Percentiles rank a stretch among this genome's conserved stretches.
Conservation (phyloP, 2,888 invertebrate genomes). For the Oligia latruncula region DNA sequence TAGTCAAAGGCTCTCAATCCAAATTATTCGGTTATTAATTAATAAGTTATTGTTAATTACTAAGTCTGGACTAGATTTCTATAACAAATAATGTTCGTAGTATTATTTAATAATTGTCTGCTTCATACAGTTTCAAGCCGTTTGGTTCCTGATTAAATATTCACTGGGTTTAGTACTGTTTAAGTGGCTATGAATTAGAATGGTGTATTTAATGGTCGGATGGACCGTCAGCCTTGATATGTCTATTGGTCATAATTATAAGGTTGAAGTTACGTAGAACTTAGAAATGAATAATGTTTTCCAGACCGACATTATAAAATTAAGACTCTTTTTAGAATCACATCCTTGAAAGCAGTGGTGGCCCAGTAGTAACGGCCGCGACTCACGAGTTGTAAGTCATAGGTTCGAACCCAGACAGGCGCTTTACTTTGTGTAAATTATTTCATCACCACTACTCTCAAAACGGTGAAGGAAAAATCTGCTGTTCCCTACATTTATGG, state of each 20-base stretch:
- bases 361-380: too few species aligned
- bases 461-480: too few species aligned
- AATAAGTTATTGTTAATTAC: conserved; percentile 7
- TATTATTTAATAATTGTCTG: neutral
- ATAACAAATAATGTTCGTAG: neutral
- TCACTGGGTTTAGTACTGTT: neutral
- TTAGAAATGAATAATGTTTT: neutral
- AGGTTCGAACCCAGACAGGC: too few species aligned
- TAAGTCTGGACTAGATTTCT: neutral
- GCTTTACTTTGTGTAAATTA: too few species aligned
- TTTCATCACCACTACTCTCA: too few species aligned
- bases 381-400: too few species aligned
- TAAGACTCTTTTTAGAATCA: neutral
- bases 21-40: conserved; percentile 5
- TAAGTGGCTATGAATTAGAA: neutral
- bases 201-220: neutral
- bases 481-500: too few species aligned
- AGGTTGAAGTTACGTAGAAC: neutral
- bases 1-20: neutral
- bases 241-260: neutral
- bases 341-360: neutral
- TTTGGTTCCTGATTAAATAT: conserved; percentile 5
- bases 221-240: neutral
- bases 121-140: neutral
- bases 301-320: neutral